Percentiles rank a stretch among this genome's conserved stretches.
Evolutionary conservation across 2,113 vertebrate species (phyloP).

Genomic region (Cheilinus undulatus): DNA sequence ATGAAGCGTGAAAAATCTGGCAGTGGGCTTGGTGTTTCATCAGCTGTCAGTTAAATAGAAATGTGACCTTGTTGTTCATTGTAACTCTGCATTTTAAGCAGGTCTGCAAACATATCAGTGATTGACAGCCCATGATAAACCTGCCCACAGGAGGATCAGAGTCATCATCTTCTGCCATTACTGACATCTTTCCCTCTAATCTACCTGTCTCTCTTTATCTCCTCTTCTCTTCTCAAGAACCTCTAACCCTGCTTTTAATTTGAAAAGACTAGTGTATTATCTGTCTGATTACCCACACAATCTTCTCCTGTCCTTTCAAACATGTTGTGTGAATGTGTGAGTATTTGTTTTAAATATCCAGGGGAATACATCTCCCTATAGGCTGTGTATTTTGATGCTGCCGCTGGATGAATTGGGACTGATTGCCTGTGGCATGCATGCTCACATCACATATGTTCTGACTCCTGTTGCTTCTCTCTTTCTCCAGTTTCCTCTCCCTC

Average conservation of each 20-base stretch:
- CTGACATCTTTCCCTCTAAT: constrained; percentile 52
- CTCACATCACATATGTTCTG: constrained; percentile 67
- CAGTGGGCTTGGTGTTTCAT: constrained; percentile 47
- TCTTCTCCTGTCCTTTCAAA: constrained; percentile 52
- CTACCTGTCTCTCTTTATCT: constrained; percentile 37
- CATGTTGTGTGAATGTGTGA: constrained; percentile 26
- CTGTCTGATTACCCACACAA: constrained; percentile 31
- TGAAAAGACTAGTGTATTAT: constrained; percentile 42
- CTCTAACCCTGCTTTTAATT: constrained; percentile 49
- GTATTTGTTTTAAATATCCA: constrained; percentile 11
- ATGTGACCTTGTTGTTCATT: constrained; percentile 59
- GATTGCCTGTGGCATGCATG: constrained; percentile 61
- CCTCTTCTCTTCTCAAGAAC: constrained; percentile 10
- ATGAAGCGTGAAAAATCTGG: constrained; percentile 57
- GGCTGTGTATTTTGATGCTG: constrained; percentile 51
- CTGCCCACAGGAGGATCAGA: constrained; percentile 48
- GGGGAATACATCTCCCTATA: constrained; percentile 46
- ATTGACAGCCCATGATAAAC: constrained; percentile 66
- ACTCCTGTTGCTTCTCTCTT: constrained; percentile 61
- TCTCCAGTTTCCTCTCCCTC: constrained; percentile 21
- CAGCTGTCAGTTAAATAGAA: constrained; percentile 64
- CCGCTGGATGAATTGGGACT: constrained; percentile 61
- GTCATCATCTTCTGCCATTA: constrained; percentile 36
- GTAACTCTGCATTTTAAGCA: constrained; percentile 37
- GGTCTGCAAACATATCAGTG: constrained; percentile 58